Base-by-base conservation (phyloP, 2,113 vertebrate species). In the Arothron firmamentum region DNA sequence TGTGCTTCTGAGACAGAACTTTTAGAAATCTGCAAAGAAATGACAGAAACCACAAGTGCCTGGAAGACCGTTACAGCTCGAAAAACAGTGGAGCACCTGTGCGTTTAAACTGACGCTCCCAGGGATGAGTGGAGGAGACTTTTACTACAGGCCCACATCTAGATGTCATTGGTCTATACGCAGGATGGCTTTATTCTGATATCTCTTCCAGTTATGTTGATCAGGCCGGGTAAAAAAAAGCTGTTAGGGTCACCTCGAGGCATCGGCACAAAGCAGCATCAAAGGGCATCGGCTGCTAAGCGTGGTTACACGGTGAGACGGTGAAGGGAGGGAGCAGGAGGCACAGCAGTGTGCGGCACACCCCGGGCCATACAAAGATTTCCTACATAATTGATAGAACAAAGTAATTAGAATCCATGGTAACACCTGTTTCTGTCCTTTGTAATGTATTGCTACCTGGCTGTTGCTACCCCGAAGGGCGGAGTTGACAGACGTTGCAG, bases 51-150 rank as follows among this genome's bases (percentile, higher is more conserved):
- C 87, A 87, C 89, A 77, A 88, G 85, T 82, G 85, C 70, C 85
- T 88, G 78, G 77, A 81, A 88, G 78, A 88, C 86, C 84, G 85
- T 87, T 91, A 87, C 61, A 61, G 84, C 79, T 84, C 66, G 74
- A 86, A 85, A 88, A 76, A 86, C 82, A 88, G 76, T 68, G n/a
- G 75, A 74, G 82, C 90, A 92, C 88, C 91, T 91, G 90, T 82
- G 80, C 68, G 74, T 82, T 75, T 79, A 65, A 77, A 68, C 75
- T 64, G 72, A 77, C 71, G 78, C 78, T 85, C 52, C 67, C 71
- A 79, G 58, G 55, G 77, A 63, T 64, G 80, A 71, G 77, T 67
- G 52, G 58, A 68, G 62, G 75, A 61, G 62, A 74, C 72, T 46
- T 48, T 72, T 75, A 70, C 63, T 56, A 59, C 55, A 64, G 70